Base-by-base conservation (phyloP, 2,888 invertebrate genomes). In the Nymphalis polychloros region DNA sequence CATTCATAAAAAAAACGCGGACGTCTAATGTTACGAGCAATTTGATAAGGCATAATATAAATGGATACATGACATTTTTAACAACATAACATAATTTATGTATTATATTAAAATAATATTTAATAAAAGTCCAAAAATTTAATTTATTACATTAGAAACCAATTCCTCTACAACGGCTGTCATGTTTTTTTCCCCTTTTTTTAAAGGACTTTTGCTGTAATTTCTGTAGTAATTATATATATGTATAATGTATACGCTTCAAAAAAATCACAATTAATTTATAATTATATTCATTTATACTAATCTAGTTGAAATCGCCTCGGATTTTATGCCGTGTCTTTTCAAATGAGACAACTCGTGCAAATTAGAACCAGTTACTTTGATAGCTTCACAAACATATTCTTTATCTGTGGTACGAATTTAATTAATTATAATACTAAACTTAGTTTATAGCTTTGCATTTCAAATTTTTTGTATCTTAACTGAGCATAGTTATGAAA, bases 1-100 rank as follows among this genome's bases (percentile, higher is more conserved):
- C 71, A 70, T 76, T 80, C 84, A 88, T 87, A 87, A 86, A 86
- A 23, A 85, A 84, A 82, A 77, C 72, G 76, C 75, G 71, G 76
- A 47, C 72, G 68, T 63, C 63, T 72, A 77, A 72, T 74, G 73
- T 75, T 68, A 69, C 75, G 73, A 77, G 70, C 77, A 65, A 27
- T 55, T 57, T 55, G 55, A 67, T 55, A 55, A 47, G 35, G 31
- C 8, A 8, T 55, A 55, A 57, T 19, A 31, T 47, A 47, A 16
- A 59, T 59, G 41, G 8, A 31, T 47, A 47, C 23, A 59, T 59
- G 41, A n/a, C 8, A 20, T 41, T 41, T 41, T 41, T 41, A 41
- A 41, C 41, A 41, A 41, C 53, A 8, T 20, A 16, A 53, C 8
- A 53, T 19, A 23, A 35, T 46, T 19, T 59, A 19, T 59, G 35